Conservation (phyloP, 1,140 invertebrate genomes). For the Drosophila lini region DNA sequence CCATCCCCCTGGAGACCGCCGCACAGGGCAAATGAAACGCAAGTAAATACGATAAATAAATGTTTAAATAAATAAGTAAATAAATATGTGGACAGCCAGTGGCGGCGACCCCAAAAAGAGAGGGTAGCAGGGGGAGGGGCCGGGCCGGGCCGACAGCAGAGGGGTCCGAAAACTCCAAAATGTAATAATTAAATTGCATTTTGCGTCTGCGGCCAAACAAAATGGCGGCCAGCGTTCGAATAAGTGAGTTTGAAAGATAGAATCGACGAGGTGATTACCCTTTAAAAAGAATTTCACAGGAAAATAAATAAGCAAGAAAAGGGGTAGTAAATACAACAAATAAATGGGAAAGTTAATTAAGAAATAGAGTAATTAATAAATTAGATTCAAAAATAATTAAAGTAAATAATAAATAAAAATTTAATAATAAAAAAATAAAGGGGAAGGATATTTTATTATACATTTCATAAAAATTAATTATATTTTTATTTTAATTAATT, state of each 20-base stretch:
- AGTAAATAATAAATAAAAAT: not conserved
- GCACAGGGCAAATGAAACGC: slow-evolving; percentile 26
- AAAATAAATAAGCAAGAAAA: not conserved
- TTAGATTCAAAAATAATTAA: not conserved
- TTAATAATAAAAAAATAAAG: not conserved
- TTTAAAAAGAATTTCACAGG: not conserved
- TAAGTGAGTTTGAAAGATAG: not conserved
- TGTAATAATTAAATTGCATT: slow-evolving; percentile 82
- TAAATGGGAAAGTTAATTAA: not conserved
- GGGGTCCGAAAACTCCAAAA: slow-evolving; percentile 58
- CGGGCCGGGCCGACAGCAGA: not conserved
- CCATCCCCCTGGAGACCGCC: not conserved
- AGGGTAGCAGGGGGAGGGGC: not conserved
- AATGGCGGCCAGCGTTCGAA: slow-evolving; percentile 61
- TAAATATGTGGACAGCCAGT: slow-evolving; percentile 51
- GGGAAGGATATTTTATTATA: too few species aligned
- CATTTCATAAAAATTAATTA: too few species aligned
- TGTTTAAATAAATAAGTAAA: slow-evolving; percentile 78
- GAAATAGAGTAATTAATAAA: not conserved
- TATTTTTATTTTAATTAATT: too few species aligned
- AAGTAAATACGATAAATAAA: slow-evolving; percentile 73
- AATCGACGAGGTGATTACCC: not conserved
- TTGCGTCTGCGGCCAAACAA: slow-evolving; percentile 76
- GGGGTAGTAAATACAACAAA: not conserved
- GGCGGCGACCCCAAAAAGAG: slow-evolving; percentile 5